Base-by-base conservation (phyloP, 2,797 vertebrate species). In the Cyclopterus lumpus region DNA sequence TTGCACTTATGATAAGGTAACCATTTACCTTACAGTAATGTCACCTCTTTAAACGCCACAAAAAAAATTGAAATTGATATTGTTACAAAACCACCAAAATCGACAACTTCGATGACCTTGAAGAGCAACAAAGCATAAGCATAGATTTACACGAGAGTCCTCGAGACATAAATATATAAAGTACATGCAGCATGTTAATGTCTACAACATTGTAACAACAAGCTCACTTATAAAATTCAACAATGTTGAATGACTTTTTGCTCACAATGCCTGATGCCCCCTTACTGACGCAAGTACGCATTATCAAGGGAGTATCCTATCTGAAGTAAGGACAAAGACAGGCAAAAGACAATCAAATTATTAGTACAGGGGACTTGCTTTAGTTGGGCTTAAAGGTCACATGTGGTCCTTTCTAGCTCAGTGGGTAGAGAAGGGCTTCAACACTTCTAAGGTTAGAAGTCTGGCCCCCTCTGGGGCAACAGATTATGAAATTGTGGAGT, bases 271-370 rank as follows among this genome's bases (percentile, higher is more conserved):
- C 55, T 34, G 20, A 53, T 58, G 40, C 40, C 24, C 44, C 61
- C 46, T 60, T 1, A 66, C 72, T 79, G 65, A 32, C 30, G n/a
- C 30, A 48, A 82, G 36, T 62, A 20, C 67, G 67, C 20, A 57
- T 79, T 68, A 80, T 85, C 75, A 84, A 73, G 86, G 66, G 53
- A 74, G 79, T 59, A 53, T 81, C 75, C 79, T 85, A 84, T 68
- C 68, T 77, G 70, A 81, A 84, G 73, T 88, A 70, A 80, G 82
- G 68, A 75, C 67, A 81, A 82, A 86, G 62, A 77, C 67, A 77
- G 77, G 51, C 66, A 84, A 79, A 88, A 79, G 71, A 85, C 73
- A 49, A 84, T 88, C 74, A 86, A 81, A 86, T 86, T 68, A 89
- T 81, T 74, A 82, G 77, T 67, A 34, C 22, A 11, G 58, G 51